A percentile compares a stretch with the other conserved stretches of the same genome.
These are phyloP conservation scores for Ladona fulva DNA, from an alignment of 1,140 invertebrate species.

Conservation along the genomic window DNA sequence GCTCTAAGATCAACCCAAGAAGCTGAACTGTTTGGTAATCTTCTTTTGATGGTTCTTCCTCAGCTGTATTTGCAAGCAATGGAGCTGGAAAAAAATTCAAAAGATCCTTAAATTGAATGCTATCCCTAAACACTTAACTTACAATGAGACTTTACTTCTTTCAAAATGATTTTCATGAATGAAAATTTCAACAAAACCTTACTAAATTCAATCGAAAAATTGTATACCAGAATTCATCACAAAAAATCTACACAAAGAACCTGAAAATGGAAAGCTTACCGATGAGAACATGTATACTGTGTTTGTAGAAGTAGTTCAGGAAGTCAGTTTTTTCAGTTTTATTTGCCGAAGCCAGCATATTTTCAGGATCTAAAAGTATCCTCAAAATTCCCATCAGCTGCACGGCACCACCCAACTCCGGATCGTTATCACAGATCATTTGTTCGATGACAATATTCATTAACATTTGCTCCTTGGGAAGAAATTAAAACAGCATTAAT, in stretches of 20 bases:
- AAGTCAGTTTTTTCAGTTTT: conserved; percentile 98
- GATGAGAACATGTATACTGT: conserved; percentile 91
- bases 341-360: conserved; percentile 88
- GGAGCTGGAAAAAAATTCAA: conserved; percentile 57
- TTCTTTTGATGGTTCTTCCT: conserved; percentile 78
- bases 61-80: conserved; percentile 78
- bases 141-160: not conserved
- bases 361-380: conserved; percentile 94
- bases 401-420: conserved; percentile 91
- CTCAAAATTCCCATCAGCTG: conserved; percentile 90
- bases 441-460: conserved; percentile 97
- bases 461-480: conserved; percentile 77
- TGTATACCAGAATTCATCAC: conserved; percentile 7
- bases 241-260: conserved; percentile 18
- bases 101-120: not conserved
- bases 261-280: conserved; percentile 43
- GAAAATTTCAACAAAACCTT: conserved; percentile 18
- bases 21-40: conserved; percentile 95
- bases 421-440: conserved; percentile 77
- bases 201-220: not conserved
- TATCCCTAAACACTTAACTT: too few species aligned
- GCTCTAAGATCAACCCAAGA: conserved; percentile 85
- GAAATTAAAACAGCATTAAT: conserved; percentile 12
- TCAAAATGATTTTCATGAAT: not conserved
- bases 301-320: conserved; percentile 97